Percentiles rank a stretch among this genome's conserved stretches.
Evolutionary conservation across 2,797 vertebrate genomes (phyloP).

Genomic region (Lophotriccus pileatus): DNA sequence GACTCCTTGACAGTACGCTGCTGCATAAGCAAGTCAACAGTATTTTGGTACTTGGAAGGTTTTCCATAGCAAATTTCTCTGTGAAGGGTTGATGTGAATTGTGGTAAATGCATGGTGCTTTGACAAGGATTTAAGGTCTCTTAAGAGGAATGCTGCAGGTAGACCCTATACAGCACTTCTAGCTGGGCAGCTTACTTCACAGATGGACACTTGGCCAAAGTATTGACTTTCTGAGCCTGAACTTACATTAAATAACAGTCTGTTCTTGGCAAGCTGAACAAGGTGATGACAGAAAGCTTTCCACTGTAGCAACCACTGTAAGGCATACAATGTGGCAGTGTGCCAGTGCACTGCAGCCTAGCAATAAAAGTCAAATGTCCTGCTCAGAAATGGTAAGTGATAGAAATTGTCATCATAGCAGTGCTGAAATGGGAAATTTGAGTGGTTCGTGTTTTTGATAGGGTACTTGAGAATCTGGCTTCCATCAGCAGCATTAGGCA

Average conservation of each 20-base stretch:
- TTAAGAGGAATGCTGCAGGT: background rate
- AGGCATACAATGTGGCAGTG: background rate
- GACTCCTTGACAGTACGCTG: accelerated
- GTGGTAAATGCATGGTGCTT: background rate
- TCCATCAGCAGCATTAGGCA: background rate
- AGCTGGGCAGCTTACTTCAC: background rate
- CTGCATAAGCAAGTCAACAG: background rate
- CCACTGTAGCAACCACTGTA: background rate
- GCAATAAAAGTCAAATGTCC: background rate
- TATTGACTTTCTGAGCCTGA: background rate
- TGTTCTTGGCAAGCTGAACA: background rate
- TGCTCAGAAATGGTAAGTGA: background rate
- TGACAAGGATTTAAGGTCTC: background rate
- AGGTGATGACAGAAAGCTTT: background rate
- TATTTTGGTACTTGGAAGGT: background rate
- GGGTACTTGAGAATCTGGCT: background rate
- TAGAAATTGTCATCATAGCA: background rate
- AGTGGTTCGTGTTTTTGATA: background rate
- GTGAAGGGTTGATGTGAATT: background rate
- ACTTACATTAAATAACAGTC: background rate
- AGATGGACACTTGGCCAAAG: background rate
- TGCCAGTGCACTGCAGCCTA: background rate
- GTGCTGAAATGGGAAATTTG: background rate
- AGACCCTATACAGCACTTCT: background rate
- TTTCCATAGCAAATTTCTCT: accelerated